These are phyloP conservation scores for Taenaris catops DNA, from an alignment of 2,888 invertebrate genomes.

Conservation along the genomic window DNA sequence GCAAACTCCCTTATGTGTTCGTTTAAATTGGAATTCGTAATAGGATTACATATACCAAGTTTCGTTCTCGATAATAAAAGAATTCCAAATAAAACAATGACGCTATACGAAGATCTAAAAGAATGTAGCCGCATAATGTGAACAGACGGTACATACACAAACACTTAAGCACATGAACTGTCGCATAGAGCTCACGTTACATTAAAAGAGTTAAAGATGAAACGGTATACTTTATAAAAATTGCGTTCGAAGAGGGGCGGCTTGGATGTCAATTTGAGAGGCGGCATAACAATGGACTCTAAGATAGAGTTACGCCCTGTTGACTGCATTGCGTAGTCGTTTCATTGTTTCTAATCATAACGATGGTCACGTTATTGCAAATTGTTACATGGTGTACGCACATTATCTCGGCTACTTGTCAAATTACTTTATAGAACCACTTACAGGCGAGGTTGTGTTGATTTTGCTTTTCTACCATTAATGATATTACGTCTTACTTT, in stretches of 20 bases:
- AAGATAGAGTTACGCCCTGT: conserved; percentile 62
- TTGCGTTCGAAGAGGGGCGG: conserved; percentile 47
- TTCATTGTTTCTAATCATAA: conserved; percentile 60
- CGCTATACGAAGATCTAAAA: conserved; percentile 11
- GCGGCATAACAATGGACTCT: conserved; percentile 60
- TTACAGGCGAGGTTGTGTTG: no score
- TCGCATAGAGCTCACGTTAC: conserved; percentile 28
- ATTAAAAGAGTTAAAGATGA: conserved; percentile 34
- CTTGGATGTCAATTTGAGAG: conserved; percentile 64
- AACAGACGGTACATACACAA: conserved; percentile 10
- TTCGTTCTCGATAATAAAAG: conserved; percentile 17
- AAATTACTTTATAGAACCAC: conserved; percentile 31
- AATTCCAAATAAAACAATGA: conserved; percentile 19
- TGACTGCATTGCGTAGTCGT: conserved; percentile 63
- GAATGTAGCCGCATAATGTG: conserved; percentile 21
- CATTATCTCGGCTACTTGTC: conserved; percentile 37
- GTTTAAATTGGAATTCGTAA: conserved; percentile 46
- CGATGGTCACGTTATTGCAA: conserved; percentile 50
- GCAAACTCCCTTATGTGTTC: conserved; percentile 52
- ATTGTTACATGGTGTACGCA: conserved; percentile 57
- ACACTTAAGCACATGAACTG: conserved; percentile 27
- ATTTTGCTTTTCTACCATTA: no score
- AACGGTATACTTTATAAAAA: conserved; percentile 61
- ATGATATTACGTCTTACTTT: no score
- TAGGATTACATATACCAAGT: conserved; percentile 29